Base-by-base conservation (phyloP, 2,888 invertebrate genomes). In the Xestia sexstrigata region DNA sequence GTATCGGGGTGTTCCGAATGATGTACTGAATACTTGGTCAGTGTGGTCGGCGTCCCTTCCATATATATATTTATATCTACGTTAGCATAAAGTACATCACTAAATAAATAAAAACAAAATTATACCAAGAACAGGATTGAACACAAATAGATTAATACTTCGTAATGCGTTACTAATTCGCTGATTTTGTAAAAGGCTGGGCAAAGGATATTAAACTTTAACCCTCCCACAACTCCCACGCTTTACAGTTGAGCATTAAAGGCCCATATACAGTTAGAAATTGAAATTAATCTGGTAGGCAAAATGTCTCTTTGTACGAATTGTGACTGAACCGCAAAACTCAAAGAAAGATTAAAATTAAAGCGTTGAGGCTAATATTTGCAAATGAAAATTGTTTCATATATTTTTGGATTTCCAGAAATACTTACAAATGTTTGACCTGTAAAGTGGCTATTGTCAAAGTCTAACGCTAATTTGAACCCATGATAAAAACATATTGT, bases 281-380 rank as follows among this genome's bases (percentile, higher is more conserved):
- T 60, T 39, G 23, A 60, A 78, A 70, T 79, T 70, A 79, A 70
- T 26, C 26, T 26, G 47, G 52, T 45, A 35, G 20, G 13, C 62
- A 35, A 62, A 70, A 62, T 60, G 26, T 74, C 35, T 60, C 49
- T 42, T 15, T 58, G 30, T n/a, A 23, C 26, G 68, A 68, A 77
- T 42, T 68, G 20, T 79, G n/a, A 45, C 52, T 45, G 23, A 45
- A 13, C 49, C 74, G 45, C 42, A 62, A 62, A 79, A 79, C 62
- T 70, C 45, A 62, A 52, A 70, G 26, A 70, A 26, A 23, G 15
- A 52, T 23, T 52, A 11, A 70, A 52, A 77, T 65, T 55, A 52
- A 30, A 45, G 75, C 62, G n/a, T 35, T 45, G n/a, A 7, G 23
- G 60, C 13, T 8, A 45, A 76, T 67, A 76, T 78, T 69, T 30